Conservation (phyloP, 2,797 vertebrate species). For the Aselliscus stoliczkanus region DNA sequence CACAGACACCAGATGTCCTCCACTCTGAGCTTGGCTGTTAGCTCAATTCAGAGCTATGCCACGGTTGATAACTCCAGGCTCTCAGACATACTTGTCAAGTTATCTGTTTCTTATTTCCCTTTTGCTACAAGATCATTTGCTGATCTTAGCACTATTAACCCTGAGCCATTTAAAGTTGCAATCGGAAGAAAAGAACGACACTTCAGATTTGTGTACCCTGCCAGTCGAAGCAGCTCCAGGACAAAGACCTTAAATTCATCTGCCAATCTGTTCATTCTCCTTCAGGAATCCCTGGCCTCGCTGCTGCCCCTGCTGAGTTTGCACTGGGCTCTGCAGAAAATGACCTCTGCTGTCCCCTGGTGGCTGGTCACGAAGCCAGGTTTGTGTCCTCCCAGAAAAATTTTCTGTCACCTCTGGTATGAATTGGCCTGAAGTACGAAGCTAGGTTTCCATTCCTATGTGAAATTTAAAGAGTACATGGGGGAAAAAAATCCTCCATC, state of each 20-base stretch:
- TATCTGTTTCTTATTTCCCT: background rate
- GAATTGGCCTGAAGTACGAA: background rate
- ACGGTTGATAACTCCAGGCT: background rate
- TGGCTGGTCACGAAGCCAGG: background rate
- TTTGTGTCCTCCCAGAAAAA: background rate
- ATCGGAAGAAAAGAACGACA: slow-evolving; percentile 7
- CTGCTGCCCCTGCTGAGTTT: background rate
- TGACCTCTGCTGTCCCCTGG: background rate
- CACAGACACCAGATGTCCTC: background rate
- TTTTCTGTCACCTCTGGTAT: background rate
- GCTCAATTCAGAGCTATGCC: background rate
- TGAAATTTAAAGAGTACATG: background rate
- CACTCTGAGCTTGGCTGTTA: background rate
- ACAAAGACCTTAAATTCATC: background rate
- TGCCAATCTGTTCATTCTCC: background rate
- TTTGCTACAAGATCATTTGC: slow-evolving; percentile 14
- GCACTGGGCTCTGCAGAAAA: background rate
- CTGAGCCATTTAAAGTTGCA: background rate
- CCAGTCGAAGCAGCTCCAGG: background rate
- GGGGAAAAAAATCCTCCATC: background rate
- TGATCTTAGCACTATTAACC: background rate
- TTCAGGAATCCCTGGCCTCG: background rate
- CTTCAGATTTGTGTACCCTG: background rate
- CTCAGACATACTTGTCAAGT: background rate
- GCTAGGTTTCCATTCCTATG: background rate